phyloP scores from a whole-genome alignment of 2,888 invertebrate genomes.

The Cerastis leucographa region DNA sequence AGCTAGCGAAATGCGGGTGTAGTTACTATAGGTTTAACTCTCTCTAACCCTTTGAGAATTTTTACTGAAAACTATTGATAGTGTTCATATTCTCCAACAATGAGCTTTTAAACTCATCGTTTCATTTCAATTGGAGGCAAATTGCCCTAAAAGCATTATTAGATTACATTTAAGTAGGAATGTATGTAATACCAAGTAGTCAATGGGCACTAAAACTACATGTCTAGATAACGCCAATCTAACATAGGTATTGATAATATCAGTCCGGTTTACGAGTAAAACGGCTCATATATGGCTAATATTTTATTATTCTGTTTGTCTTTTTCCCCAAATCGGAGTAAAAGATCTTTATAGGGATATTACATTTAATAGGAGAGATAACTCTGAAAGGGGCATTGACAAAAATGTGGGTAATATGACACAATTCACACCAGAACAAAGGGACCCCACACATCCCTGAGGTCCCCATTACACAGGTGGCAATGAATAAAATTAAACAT shows the following conservation, averaged over 20 bases:
- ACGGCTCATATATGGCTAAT: conserved; percentile 16
- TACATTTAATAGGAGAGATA: conserved; percentile 42
- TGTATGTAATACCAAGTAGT: neutral
- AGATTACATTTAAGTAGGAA: neutral
- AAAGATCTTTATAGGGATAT: conserved; percentile 44
- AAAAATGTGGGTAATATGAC: conserved; percentile 37
- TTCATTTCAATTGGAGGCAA: neutral
- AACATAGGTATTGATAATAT: conserved; percentile 22
- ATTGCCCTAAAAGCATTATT: neutral
- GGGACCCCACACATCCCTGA: conserved; percentile 2
- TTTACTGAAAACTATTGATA: neutral
- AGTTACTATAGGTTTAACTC: neutral
- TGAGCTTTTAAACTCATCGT: neutral
- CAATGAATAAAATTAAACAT: conserved; percentile 54
- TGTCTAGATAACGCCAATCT: neutral
- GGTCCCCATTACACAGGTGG: conserved; percentile 40
- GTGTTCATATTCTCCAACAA: neutral
- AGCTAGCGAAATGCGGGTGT: neutral
- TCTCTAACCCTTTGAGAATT: neutral
- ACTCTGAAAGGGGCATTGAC: conserved; percentile 10
- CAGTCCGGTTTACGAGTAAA: conserved; percentile 38
- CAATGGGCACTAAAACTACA: neutral
- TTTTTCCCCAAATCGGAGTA: conserved; percentile 13
- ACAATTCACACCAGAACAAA: conserved; percentile 32
- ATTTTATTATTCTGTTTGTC: conserved; percentile 54